Evolutionary conservation across 1,140 invertebrate genomes (phyloP).

Genomic region (Drosophila kohkoa): DNA sequence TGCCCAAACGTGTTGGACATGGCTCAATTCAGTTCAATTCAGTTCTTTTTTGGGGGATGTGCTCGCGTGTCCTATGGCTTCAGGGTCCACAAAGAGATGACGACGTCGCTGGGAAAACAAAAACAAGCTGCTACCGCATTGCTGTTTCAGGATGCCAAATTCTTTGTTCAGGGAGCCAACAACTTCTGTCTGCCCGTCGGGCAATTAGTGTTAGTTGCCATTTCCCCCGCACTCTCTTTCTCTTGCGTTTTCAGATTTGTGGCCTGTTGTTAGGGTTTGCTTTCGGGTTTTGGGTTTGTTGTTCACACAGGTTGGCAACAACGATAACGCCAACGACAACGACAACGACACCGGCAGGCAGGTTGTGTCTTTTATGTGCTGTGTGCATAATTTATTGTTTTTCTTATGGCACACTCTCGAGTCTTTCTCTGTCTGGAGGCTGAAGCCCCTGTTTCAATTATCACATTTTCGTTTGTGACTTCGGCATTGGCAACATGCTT

Average conservation of each 20-base stretch:
- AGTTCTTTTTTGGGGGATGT: slow-evolving; percentile 31
- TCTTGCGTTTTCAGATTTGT: slow-evolving; percentile 22
- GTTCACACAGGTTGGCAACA: slow-evolving; percentile 31
- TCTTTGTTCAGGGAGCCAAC: slow-evolving; percentile 48
- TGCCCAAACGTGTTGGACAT: slow-evolving; percentile 69
- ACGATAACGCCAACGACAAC: too few relatives aligned
- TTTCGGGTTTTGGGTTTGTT: slow-evolving; percentile 30
- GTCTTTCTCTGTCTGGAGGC: slow-evolving; percentile 48
- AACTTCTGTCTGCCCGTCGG: slow-evolving; percentile 43
- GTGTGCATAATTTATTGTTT: slow-evolving; percentile 80
- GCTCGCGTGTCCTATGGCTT: slow-evolving; percentile 42
- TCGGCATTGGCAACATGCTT: slow-evolving; percentile 19
- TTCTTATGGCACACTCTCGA: slow-evolving; percentile 45
- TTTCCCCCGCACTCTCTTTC: too few relatives aligned
- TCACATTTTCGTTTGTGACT: slow-evolving; percentile 43
- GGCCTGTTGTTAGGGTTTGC: slow-evolving; percentile 39
- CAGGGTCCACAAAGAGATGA: slow-evolving; percentile 20
- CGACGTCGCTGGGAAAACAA: slow-evolving; percentile 66
- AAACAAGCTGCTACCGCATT: slow-evolving; percentile 58
- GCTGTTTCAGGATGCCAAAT: slow-evolving; percentile 13
- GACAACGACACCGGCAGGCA: slow-evolving; percentile 21
- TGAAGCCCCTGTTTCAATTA: slow-evolving; percentile 72
- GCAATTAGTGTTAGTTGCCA: slow-evolving; percentile 66
- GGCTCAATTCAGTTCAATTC: slow-evolving; percentile 9
- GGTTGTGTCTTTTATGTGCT: slow-evolving; percentile 70